Base-by-base conservation (phyloP, 2,888 invertebrate species). In the Isotomurus palustris region DNA sequence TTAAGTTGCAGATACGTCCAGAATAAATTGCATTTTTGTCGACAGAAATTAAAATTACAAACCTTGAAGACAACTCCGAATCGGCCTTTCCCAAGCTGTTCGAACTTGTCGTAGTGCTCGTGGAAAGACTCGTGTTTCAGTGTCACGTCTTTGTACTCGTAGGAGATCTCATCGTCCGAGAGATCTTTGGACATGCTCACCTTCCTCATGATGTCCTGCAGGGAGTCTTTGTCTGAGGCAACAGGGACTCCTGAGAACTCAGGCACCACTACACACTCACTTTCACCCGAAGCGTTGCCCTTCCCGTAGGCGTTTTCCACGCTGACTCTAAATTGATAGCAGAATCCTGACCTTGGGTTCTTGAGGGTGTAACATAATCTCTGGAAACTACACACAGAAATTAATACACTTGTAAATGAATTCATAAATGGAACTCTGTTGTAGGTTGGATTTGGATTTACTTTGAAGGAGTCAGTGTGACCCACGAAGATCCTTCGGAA, bases 271-370 rank as follows among this genome's bases (percentile, higher is more conserved):
- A 49, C 19, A 17, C 41, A 17, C 19, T 47, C 38, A 52, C 53
- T 53, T n/a, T 24, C 12, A 4, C 17, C 35, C 5, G 62, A 59
- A 2, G 86, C 84, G 67, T 79, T 79, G 72, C 86, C 85, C 57
- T 79, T 75, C 12, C 89, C 90, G 73, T 88, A 86, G 40, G 84
- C 80, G 75, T 90, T 90, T 69, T 83, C 82, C 1, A 88, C 87
- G 56, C 85, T 77, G 3, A 90, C 83, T 54, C 88, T 79, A 76
- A 89, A 89, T 66, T 82, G 77, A 74, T 88, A 89, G 35, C 79
- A 77, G 38, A 80, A 79, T 6, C 83, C 83, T 0, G 83, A 79
- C 53, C 76, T 76, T 47, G 88, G 76, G 28, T 58, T 48, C 36
- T 62, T 55, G n/a, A 60, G 51, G 1, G 62, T 62, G 35, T 58